phyloP scores from a whole-genome alignment of 2,888 invertebrate species.

The Cheilosia soror region DNA sequence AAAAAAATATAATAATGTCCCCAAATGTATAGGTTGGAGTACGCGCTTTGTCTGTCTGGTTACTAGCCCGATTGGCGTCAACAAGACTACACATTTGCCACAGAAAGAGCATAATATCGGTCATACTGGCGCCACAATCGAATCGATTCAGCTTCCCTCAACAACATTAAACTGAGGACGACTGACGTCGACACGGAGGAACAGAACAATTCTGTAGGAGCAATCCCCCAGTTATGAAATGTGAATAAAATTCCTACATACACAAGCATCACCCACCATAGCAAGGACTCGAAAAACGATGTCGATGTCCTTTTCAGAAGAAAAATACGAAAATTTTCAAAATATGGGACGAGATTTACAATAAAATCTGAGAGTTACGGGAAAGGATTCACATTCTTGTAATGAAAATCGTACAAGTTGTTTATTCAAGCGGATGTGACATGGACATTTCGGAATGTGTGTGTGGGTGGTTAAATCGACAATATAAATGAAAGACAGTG shows the following conservation, averaged over 20 bases:
- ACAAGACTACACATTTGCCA: slow-evolving; percentile 61
- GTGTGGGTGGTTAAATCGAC: slow-evolving; percentile 19
- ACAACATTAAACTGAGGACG: slow-evolving; percentile 34
- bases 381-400: slow-evolving; percentile 58
- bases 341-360: slow-evolving; percentile 61
- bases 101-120: slow-evolving; percentile 64
- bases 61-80: slow-evolving; percentile 61
- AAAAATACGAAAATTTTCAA: slow-evolving; percentile 51
- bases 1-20: slow-evolving; percentile 1
- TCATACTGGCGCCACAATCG: slow-evolving; percentile 72
- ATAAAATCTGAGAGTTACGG: slow-evolving; percentile 56
- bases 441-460: slow-evolving; percentile 35
- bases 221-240: slow-evolving; percentile 47
- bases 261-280: slow-evolving; percentile 40
- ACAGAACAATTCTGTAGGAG: background rate
- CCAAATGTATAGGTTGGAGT: slow-evolving; percentile 19
- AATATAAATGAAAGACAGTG: slow-evolving; percentile 24
- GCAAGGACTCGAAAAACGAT: slow-evolving; percentile 18
- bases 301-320: slow-evolving; percentile 36
- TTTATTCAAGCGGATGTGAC: slow-evolving; percentile 54
- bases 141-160: slow-evolving; percentile 72
- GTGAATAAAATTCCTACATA: slow-evolving; percentile 30
- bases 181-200: slow-evolving; percentile 31
- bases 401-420: slow-evolving; percentile 73
- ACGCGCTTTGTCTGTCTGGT: slow-evolving; percentile 64